phyloP scores from a whole-genome alignment of 2,113 vertebrate genomes.

The Phrynosoma blainvillii region DNA sequence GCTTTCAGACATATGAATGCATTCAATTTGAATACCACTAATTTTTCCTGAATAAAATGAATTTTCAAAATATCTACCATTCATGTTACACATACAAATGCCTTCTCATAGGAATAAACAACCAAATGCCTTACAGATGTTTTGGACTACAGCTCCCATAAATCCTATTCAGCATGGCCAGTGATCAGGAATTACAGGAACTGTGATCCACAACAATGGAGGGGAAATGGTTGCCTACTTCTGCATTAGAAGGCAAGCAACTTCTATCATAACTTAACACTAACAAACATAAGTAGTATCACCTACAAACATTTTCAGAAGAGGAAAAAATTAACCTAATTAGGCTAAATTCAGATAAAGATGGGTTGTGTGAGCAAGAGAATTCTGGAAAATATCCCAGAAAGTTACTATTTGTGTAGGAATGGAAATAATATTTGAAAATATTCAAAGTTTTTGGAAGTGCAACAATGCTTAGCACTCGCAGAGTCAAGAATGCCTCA shows the following conservation, averaged over 20 bases:
- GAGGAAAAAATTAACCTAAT: neutral
- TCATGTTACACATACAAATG: neutral
- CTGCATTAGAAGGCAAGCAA: neutral
- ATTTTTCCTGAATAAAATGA: neutral
- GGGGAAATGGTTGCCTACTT: neutral
- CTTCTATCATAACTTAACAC: neutral
- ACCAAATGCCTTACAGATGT: no score
- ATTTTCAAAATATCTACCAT: neutral
- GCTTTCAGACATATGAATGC: neutral
- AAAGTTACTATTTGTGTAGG: neutral
- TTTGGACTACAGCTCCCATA: neutral
- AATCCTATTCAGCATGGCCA: neutral
- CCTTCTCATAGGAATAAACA: neutral
- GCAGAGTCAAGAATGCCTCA: no score
- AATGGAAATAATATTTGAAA: no score
- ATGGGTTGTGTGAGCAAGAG: neutral
- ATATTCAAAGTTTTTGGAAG: no score
- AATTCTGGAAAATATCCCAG: neutral
- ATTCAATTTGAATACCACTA: neutral
- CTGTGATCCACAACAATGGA: neutral
- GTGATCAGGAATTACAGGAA: neutral
- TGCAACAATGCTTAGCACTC: no score
- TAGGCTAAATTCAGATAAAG: neutral
- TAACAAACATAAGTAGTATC: neutral
- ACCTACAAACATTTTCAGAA: neutral